Evolutionary conservation across 2,888 invertebrate species (phyloP).

Genomic region (Meliscaeva auricollis): DNA sequence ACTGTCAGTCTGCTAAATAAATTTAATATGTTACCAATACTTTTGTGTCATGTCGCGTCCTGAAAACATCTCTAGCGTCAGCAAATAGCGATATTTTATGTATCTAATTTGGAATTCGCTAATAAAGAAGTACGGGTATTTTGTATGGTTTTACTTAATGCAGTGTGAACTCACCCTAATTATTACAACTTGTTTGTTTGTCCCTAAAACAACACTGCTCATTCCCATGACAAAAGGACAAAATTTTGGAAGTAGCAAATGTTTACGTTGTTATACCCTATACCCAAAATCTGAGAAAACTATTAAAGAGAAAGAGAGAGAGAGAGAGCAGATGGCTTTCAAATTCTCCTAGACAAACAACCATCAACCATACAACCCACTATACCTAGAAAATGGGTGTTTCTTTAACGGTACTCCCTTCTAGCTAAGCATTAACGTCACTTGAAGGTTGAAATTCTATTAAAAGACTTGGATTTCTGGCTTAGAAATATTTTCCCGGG

Average conservation of each 20-base stretch:
- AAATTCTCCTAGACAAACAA: background rate
- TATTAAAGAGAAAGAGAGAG: constrained; percentile 62
- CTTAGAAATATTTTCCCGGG: constrained; percentile 21
- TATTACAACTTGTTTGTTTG: background rate
- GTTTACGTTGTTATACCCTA: background rate
- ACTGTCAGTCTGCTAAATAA: too few relatives aligned
- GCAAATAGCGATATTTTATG: too few relatives aligned
- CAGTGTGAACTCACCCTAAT: constrained; percentile 4
- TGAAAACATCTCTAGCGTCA: too few relatives aligned
- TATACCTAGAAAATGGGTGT: too few relatives aligned
- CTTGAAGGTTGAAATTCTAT: constrained; percentile 56
- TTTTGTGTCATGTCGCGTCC: too few relatives aligned
- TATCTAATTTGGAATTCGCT: too few relatives aligned
- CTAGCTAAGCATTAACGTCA: constrained; percentile 64
- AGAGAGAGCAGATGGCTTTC: constrained; percentile 67
- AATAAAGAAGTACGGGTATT: too few relatives aligned
- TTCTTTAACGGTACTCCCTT: constrained; percentile 42
- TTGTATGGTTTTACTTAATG: too few relatives aligned
- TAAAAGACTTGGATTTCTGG: constrained; percentile 62
- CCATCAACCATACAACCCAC: constrained; percentile 17
- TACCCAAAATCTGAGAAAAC: constrained; percentile 46
- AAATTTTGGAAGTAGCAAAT: background rate
- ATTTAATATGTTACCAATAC: too few relatives aligned
- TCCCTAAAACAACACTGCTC: background rate
- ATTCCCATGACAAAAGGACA: background rate